Evolutionary conservation across 2,113 vertebrate genomes (phyloP).

Genomic region (Mesitornis unicolor): DNA sequence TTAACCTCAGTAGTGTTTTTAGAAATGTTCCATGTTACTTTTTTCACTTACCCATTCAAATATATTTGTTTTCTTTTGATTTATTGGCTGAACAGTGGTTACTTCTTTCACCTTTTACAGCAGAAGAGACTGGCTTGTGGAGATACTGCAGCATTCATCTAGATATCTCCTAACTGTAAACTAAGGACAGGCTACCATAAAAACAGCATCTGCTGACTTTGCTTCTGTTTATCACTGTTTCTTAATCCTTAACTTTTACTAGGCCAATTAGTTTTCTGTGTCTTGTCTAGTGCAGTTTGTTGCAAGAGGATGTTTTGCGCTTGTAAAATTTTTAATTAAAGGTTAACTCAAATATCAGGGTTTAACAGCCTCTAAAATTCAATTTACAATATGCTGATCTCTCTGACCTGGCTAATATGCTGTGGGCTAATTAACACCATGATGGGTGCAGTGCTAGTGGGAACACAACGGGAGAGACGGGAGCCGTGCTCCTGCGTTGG

Average conservation of each 20-base stretch:
- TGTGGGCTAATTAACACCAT: not conserved
- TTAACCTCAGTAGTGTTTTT: not conserved
- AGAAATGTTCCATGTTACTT: not conserved
- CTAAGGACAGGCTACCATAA: not conserved
- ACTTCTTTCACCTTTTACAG: not conserved
- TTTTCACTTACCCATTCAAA: not conserved
- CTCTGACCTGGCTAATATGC: not conserved
- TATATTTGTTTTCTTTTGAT: not conserved
- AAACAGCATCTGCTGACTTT: not conserved
- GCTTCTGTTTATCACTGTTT: not conserved
- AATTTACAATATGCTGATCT: not conserved
- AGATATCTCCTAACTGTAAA: not conserved
- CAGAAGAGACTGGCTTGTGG: not conserved
- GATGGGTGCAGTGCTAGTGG: fast-evolving
- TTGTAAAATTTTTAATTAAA: slow-evolving; percentile 10
- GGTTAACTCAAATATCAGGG: not conserved
- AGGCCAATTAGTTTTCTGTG: not conserved
- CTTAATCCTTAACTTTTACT: not conserved
- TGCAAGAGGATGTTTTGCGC: not conserved
- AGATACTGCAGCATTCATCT: not conserved
- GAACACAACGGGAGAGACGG: not conserved
- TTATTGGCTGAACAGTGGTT: not conserved
- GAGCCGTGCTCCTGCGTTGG: not conserved
- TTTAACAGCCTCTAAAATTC: not conserved
- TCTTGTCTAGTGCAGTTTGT: not conserved